These are phyloP conservation scores for Zaprionus taronus DNA, from an alignment of 1,140 invertebrate species.

Conservation along the genomic window DNA sequence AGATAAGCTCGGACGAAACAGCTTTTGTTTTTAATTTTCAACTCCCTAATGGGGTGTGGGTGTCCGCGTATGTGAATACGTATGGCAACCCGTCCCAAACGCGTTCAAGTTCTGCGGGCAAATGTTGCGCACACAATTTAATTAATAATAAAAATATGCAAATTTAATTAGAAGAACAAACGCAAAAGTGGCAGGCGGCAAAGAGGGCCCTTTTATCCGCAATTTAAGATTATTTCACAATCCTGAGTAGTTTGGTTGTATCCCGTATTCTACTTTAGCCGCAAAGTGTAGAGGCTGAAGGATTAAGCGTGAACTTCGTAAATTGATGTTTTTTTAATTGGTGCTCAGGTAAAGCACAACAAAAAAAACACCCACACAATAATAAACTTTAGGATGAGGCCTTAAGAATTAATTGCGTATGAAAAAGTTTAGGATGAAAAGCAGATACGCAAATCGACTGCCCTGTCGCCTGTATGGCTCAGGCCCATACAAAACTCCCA, in stretches of 20 bases:
- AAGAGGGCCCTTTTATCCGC: conserved; percentile 11
- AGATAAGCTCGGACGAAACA: conserved; percentile 14
- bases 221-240: conserved; percentile 44
- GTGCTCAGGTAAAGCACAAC: conserved; percentile 32
- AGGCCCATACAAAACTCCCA: conserved; percentile 10
- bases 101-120: conserved; percentile 39
- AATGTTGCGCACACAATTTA: conserved; percentile 74
- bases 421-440: conserved; percentile 52
- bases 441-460: conserved; percentile 26
- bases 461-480: conserved; percentile 5
- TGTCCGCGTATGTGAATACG: background rate
- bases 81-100: conserved; percentile 12
- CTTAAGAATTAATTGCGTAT: conserved; percentile 63
- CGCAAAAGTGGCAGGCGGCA: conserved; percentile 25
- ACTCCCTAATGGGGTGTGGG: conserved; percentile 21
- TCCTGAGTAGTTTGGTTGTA: conserved; percentile 27
- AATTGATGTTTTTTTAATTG: conserved; percentile 69
- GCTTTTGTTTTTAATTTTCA: conserved; percentile 40
- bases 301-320: conserved; percentile 22
- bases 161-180: conserved; percentile 72
- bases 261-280: background rate
- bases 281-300: conserved; percentile 18
- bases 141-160: conserved; percentile 83
- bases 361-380: conserved; percentile 2
- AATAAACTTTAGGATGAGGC: conserved; percentile 25